Conservation (phyloP, 1,140 invertebrate genomes). For the Bombus confusus region DNA sequence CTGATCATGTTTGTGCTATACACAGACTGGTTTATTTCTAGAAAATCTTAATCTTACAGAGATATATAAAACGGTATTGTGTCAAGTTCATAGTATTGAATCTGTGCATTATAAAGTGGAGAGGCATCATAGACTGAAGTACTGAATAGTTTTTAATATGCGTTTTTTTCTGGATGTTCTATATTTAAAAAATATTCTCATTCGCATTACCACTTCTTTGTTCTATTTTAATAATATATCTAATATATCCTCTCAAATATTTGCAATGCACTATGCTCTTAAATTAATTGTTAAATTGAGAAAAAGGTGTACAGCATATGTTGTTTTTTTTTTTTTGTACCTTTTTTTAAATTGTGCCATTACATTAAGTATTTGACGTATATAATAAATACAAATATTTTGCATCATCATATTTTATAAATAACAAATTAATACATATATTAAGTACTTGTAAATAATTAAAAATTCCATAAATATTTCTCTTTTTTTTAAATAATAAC, state of each 20-base stretch:
- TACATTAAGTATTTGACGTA: slow-evolving; percentile 21
- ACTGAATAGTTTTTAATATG: slow-evolving; percentile 19
- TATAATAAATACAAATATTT: slow-evolving; percentile 51
- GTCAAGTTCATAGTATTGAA: slow-evolving; percentile 21
- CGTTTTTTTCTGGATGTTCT: slow-evolving; percentile 12
- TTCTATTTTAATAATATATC: not conserved
- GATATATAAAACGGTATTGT: slow-evolving; percentile 6
- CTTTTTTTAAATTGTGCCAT: slow-evolving; percentile 35
- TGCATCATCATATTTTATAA: slow-evolving; percentile 43
- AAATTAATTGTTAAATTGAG: not conserved
- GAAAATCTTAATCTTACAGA: not conserved
- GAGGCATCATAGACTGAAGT: slow-evolving; percentile 49
- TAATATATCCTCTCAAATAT: slow-evolving; percentile 1
- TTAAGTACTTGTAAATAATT: slow-evolving; percentile 45
- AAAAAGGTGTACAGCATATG: not conserved
- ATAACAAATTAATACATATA: slow-evolving; percentile 41
- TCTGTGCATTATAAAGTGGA: slow-evolving; percentile 25
- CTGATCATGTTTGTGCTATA: not conserved
- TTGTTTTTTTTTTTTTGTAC: slow-evolving; percentile 17
- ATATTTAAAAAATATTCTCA: slow-evolving; percentile 6
- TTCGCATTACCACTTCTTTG: not conserved
- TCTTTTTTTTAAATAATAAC: slow-evolving; percentile 13
- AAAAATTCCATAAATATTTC: slow-evolving; percentile 20
- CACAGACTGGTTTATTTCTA: not conserved
- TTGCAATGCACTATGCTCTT: slow-evolving; percentile 6